A percentile compares a stretch with the other conserved stretches of the same genome.
phyloP scores from a whole-genome alignment of 2,797 vertebrate species.

The Sandelia bainsii region DNA sequence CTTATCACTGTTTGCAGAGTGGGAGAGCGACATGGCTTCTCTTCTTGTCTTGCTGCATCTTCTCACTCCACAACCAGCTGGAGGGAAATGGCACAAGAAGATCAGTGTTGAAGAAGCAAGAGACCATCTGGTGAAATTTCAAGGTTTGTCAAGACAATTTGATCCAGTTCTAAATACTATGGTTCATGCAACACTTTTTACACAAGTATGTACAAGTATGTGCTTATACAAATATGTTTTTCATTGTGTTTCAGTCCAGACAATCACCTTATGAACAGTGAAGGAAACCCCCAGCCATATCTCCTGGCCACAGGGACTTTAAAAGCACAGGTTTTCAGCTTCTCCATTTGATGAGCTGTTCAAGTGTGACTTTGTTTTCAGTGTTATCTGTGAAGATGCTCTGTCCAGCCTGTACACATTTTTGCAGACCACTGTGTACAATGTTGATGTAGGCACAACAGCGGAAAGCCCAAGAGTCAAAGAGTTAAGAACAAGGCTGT shows the following conservation, averaged over 20 bases:
- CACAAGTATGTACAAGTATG: no score
- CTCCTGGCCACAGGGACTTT: no score
- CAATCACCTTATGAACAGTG: neutral
- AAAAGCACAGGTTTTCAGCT: no score
- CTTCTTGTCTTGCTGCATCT: constrained; percentile 7
- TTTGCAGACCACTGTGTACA: no score
- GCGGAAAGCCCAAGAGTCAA: no score
- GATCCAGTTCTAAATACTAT: neutral
- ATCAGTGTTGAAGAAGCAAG: neutral
- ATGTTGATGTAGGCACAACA: no score
- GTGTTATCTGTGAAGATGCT: neutral
- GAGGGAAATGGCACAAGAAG: neutral
- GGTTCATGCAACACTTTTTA: no score
- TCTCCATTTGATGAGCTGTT: no score
- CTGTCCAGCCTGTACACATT: no score
- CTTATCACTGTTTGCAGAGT: no score
- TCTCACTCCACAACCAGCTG: neutral
- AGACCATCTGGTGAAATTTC: constrained; percentile 10
- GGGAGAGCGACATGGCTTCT: neutral
- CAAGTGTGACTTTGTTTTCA: neutral
- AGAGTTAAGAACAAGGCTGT: no score
- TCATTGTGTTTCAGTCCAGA: neutral
- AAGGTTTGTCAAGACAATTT: neutral
- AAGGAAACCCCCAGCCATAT: neutral
- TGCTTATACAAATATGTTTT: neutral